Evolutionary conservation across 30 jellyfish, hydroid and myxozoan genomes (phyloP).

Genomic region (Pelagia noctiluca): DNA sequence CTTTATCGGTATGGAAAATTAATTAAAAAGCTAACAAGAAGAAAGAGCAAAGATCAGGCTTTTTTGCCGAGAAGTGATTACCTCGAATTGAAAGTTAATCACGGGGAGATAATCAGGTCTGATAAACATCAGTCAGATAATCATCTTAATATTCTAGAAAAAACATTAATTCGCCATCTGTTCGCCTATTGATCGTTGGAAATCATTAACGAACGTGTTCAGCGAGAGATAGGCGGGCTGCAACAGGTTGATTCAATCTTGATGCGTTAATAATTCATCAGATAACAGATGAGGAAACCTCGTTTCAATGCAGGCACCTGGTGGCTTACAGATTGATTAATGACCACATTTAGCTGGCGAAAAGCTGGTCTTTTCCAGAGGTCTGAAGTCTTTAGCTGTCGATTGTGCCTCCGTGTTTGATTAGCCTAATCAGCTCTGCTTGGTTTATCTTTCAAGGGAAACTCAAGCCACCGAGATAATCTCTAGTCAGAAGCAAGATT

Average conservation of each 20-base stretch:
- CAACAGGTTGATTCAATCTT: slow-evolving; percentile 73
- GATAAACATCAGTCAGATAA: not conserved
- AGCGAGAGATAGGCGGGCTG: slow-evolving; percentile 32
- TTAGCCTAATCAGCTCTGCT: too few relatives aligned
- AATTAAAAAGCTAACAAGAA: too few relatives aligned
- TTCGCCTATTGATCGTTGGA: slow-evolving; percentile 39
- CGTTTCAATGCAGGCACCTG: slow-evolving; percentile 80
- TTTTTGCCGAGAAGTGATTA: too few relatives aligned
- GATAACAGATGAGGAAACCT: slow-evolving; percentile 75
- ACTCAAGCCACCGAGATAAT: too few relatives aligned
- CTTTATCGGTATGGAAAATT: too few relatives aligned
- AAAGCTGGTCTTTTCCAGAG: slow-evolving; percentile 73
- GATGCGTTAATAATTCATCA: slow-evolving; percentile 68
- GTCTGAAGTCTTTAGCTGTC: too few relatives aligned
- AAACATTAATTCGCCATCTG: slow-evolving; percentile 64
- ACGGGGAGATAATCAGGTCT: not conserved
- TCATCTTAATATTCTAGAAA: slow-evolving; percentile 53
- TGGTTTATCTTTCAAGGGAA: too few relatives aligned
- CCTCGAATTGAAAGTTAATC: too few relatives aligned
- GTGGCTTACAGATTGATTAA: slow-evolving; percentile 77
- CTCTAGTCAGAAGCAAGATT: too few relatives aligned
- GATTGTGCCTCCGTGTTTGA: too few relatives aligned
- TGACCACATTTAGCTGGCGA: slow-evolving; percentile 80
- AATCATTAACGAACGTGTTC: slow-evolving; percentile 66
- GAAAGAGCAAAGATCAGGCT: too few relatives aligned